phyloP scores from a whole-genome alignment of 2,888 invertebrate species.

The Hypercompe scribonia region DNA sequence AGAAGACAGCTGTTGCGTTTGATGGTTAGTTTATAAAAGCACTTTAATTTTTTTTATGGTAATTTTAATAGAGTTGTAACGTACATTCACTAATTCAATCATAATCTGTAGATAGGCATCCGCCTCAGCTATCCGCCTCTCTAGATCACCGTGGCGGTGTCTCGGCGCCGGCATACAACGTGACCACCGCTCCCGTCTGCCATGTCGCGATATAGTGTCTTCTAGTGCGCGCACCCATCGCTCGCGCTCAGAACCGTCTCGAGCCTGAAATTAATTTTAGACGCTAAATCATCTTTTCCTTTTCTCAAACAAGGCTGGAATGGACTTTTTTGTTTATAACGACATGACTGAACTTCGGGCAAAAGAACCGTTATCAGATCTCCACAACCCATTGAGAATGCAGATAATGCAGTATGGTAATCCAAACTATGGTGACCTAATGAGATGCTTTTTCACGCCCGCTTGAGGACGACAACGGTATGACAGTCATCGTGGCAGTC shows the following conservation, averaged over 20 bases:
- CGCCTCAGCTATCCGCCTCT: constrained; percentile 96
- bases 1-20: no score
- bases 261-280: constrained; percentile 89
- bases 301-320: no score
- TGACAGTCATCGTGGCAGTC: no score
- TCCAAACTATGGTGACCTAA: no score
- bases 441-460: no score
- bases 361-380: no score
- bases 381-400: no score
- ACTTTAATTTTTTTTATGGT: background rate
- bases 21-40: no score
- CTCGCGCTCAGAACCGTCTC: constrained; percentile 97
- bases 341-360: no score
- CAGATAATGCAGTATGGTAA: no score
- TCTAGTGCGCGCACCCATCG: constrained; percentile 98
- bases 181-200: constrained; percentile 83
- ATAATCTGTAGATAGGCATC: constrained; percentile 98
- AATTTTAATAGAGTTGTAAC: constrained; percentile 44
- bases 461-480: no score
- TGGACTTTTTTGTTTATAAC: no score
- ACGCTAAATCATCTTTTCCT: background rate
- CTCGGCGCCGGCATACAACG: constrained; percentile 75
- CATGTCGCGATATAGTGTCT: constrained; percentile 95
- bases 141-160: constrained; percentile 89
- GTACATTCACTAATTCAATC: constrained; percentile 95